Conservation (phyloP, 2,888 invertebrate genomes). For the Ochropacha duplaris region DNA sequence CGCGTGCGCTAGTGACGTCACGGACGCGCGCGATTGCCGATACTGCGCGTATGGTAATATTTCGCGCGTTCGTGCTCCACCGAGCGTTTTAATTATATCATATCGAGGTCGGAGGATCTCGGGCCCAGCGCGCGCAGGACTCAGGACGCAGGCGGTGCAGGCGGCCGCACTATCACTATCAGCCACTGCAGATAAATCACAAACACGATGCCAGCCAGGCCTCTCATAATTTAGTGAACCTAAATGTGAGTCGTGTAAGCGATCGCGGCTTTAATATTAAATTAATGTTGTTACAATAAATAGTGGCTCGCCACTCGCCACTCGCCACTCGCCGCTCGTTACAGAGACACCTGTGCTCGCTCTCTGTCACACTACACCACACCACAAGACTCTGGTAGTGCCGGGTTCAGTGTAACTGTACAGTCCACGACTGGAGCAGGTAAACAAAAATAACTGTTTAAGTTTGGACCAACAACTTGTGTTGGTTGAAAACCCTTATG, state of each 20-base stretch:
- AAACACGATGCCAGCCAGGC: conserved; percentile 9
- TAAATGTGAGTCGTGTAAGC: conserved; percentile 31
- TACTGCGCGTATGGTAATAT: conserved; percentile 62
- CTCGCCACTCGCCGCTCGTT: not conserved
- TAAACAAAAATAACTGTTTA: not conserved
- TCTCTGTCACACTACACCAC: not conserved
- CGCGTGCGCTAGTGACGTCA: conserved; percentile 17
- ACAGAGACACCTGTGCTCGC: no score
- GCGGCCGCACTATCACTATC: conserved; percentile 22
- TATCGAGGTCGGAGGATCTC: conserved; percentile 56
- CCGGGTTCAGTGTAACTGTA: no score
- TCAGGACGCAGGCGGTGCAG: conserved; percentile 2
- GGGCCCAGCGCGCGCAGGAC: conserved; percentile 14
- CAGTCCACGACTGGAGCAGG: no score
- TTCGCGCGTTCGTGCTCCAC: conserved; percentile 66
- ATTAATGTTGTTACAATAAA: conserved; percentile 6
- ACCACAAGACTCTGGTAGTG: no score
- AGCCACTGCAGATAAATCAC: conserved; percentile 35
- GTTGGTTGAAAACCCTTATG: not conserved
- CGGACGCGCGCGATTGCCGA: conserved; percentile 15
- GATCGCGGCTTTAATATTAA: conserved; percentile 14
- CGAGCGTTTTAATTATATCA: conserved; percentile 69
- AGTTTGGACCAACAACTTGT: not conserved
- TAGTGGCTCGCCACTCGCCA: not conserved
- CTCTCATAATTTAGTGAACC: conserved; percentile 35